Evolutionary conservation across 2,113 vertebrate species (phyloP).

Genomic region (Paracanthobrama guichenoti): DNA sequence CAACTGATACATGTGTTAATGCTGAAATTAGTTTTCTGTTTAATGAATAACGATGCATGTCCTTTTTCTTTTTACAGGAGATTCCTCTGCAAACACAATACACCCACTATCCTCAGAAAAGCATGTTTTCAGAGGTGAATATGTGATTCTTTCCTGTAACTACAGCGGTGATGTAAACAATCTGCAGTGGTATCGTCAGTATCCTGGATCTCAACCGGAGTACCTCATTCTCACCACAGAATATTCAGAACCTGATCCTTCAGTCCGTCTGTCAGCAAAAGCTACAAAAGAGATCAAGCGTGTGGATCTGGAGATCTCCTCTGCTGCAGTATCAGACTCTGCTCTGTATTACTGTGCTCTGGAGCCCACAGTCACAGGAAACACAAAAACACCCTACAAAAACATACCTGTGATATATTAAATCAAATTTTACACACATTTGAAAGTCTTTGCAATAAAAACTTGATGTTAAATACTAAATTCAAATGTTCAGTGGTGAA

Average conservation of each 20-base stretch:
- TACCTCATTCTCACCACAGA: background rate
- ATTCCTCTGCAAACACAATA: too few species aligned
- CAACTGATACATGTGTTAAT: too few species aligned
- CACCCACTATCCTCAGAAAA: background rate
- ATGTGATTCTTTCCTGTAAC: conserved; percentile 12
- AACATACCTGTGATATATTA: background rate
- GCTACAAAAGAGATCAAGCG: background rate
- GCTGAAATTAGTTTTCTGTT: background rate
- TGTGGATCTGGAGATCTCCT: conserved; percentile 16
- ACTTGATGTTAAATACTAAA: too few species aligned
- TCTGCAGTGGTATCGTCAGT: conserved; percentile 27
- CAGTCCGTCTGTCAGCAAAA: too few species aligned
- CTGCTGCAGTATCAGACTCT: conserved; percentile 30
- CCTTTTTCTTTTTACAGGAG: background rate
- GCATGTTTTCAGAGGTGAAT: background rate
- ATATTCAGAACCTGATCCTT: background rate
- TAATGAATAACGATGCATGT: background rate
- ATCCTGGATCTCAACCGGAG: conserved; percentile 21
- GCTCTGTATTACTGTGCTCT: conserved; percentile 35
- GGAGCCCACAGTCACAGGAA: too few species aligned
- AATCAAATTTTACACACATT: too few species aligned
- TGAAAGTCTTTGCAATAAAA: too few species aligned
- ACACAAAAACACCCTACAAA: too few species aligned
- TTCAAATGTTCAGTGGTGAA: too few species aligned
- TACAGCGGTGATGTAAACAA: background rate